Base-by-base conservation (phyloP, 1,140 invertebrate genomes). In the Bilobella aurantiaca region DNA sequence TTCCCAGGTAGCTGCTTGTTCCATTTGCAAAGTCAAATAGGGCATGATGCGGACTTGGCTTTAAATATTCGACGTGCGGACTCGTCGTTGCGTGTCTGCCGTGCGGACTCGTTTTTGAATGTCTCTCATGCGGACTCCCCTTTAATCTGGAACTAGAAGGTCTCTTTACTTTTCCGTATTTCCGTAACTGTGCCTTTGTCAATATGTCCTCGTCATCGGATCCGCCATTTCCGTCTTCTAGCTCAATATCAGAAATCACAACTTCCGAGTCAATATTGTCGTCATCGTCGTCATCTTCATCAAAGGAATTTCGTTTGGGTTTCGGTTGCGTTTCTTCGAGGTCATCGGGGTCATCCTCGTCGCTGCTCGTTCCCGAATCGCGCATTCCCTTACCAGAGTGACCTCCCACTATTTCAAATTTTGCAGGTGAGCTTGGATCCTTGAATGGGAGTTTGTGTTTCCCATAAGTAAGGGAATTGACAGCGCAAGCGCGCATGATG, bases 381-480 rank as follows among this genome's bases (percentile, higher is more conserved):
- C 63, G 42, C 16, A 61, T 56, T 63, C 47, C 3, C 69, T 60
- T 3, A 23, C 32, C 53, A 31, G 49, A 34, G n/a, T n/a, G n/a
- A 62, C n/a, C n/a, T 29, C 32, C 31, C 14, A 78, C 79, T 46
- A 78, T 75, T 0, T 77, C 74, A 68, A 82, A 82, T 68, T 78
- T 80, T 3, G 76, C 79, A 1, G 84, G 83, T 64, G 82, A 83
- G 18, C 58, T 29, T 62, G 78, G 76, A 42, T 70, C 69, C 57
- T 78, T 64, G 25, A 86, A 81, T 16, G 85, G 84, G 29, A 87
- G 71, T 37, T 82, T 80, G 74, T 82, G 83, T 73, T 83, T 85
- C 61, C 83, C 82, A 49, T 84, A 75, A 73, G 85, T 86, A 25
- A 83, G 75, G 68, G 82, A 83, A 67, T 87, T 83, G 42, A 87